Evolutionary conservation across 1,140 invertebrate genomes (phyloP), one percentile per base, ranked within the genome.

Genomic region (Drosophila pandora): DNA sequence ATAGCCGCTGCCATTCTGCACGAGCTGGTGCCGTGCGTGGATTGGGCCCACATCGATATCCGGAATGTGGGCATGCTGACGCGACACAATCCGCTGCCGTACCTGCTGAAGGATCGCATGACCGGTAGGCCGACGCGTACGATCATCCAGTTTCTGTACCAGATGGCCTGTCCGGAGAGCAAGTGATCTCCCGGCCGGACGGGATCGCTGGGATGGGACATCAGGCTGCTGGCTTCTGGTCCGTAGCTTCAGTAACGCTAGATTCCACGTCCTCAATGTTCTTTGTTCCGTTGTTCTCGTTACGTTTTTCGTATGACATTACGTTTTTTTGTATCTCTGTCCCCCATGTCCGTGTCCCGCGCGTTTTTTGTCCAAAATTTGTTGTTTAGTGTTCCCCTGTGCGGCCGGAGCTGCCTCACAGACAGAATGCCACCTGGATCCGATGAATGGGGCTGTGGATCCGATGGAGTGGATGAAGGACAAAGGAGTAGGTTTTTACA

Each of bases 1-100:
- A 93, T 94, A 48, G 95, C 94, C 2, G 95, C 95, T 7, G 95
- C 95, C 5, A 95, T 96, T 80, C 91, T 96, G 3, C 93, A 93
- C 60, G 94, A 96, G 90, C 95, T 96, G 92, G 93, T 95, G 10
- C 93, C 92, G 0, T 93, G 92, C 34, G 91, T 92, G 23, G 93
- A 93, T 79, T 96, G 95, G 95, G 92, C 95, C 39, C 95, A 96
- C 81, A 87, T 96, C 43, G 95, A 96, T 90, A 95, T 95, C 30
- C 94, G 95, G 58, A 95, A 95, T 2, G 95, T 95, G 92, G 93
- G 93, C 25, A 94, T 93, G 84, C 61, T 91, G 25, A 83, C 85
- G 13, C 88, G 93, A 47, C 91, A 93, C 63, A 93, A 93, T 71
- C 93, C 94, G 21, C 92, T 94, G 37, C 93, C 94, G 0, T 96